Percentiles rank a stretch among this genome's conserved stretches.
phyloP scores from a whole-genome alignment of 2,888 invertebrate genomes.

The Himalopsyche tibetana region DNA sequence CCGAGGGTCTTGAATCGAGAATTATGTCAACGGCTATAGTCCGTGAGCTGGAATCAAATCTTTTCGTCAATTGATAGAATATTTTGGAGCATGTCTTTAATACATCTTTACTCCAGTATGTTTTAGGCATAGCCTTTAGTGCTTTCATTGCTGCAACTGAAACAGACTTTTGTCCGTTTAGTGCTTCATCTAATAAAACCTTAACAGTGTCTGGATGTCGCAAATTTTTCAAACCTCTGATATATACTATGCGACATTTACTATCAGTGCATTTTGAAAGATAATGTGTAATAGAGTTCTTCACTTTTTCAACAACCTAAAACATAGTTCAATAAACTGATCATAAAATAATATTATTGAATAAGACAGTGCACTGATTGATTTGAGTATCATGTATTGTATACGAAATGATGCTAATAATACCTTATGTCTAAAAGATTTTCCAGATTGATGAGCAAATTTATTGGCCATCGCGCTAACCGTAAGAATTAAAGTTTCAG shows the following conservation, averaged over 20 bases:
- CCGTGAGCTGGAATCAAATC: slow-evolving; percentile 83
- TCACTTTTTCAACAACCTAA: slow-evolving; percentile 70
- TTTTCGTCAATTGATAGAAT: slow-evolving; percentile 78
- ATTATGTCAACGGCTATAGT: slow-evolving; percentile 84
- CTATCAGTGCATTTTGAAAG: slow-evolving; percentile 74
- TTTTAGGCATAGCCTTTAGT: slow-evolving; percentile 75
- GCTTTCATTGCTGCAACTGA: slow-evolving; percentile 84
- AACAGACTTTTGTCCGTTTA: slow-evolving; percentile 74
- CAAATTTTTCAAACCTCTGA: slow-evolving; percentile 84
- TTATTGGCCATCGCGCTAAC: slow-evolving; percentile 79
- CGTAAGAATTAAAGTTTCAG: slow-evolving; percentile 82
- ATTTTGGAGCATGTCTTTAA: slow-evolving; percentile 75
- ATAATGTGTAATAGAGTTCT: slow-evolving; percentile 69
- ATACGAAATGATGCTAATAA: slow-evolving; percentile 39
- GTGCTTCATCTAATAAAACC: slow-evolving; percentile 77
- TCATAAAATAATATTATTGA: not conserved
- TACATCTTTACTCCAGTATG: slow-evolving; percentile 71
- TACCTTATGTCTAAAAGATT: slow-evolving; percentile 67
- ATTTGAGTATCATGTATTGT: too few relatives aligned
- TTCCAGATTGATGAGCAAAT: slow-evolving; percentile 68
- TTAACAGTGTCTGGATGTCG: slow-evolving; percentile 79
- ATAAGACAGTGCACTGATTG: too few relatives aligned
- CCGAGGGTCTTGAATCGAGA: slow-evolving; percentile 78
- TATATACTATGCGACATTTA: slow-evolving; percentile 78
- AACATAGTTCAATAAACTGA: slow-evolving; percentile 44